Base-by-base conservation (phyloP, 2,113 vertebrate species). In the Siniperca knerii region DNA sequence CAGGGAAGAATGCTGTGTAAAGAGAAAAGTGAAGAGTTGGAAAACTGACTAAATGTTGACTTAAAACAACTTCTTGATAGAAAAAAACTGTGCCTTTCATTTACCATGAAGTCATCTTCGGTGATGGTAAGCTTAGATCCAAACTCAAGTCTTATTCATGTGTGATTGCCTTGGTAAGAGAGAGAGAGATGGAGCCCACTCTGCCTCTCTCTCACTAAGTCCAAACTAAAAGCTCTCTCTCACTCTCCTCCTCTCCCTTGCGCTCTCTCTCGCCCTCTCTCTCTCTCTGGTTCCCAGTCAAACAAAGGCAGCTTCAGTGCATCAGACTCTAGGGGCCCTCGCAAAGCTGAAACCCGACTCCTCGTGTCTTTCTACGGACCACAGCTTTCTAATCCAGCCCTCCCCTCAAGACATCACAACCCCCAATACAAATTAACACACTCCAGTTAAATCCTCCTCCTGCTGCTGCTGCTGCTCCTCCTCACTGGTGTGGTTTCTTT, bases 291-390 rank as follows among this genome's bases (percentile, higher is more conserved):
- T 89, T 93, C 83, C 86, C 86, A 81, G 71, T 90, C 89, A 92
- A 94, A 95, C 95, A 95, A 95, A 96, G 94, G 90, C 95, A 90
- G 95, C 92, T 94, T 95, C 89, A 95, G 95, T 95, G 90, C 61
- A 58, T 80, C 62, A 58, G 87, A 92, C 87, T 94, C 77, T 23
- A 79, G 89, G 90, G 91, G 87, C 91, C 93, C 91, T 91, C 68
- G 79, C 83, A 82, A 33, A 91, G 58, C 87, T 95, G 94, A 93
- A 95, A 96, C 79, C 85, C 23, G 94, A 95, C 93, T 91, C 95
- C 83, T 25, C 37, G 48, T n/a, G 81, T 93, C 87, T 83, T 78
- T 93, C 82, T 68, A 62, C n/a, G 83, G 94, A 91, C 93, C 87
- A 91, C 79, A 58, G 83, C 90, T 91, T 86, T 91, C 86, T 91